These are phyloP conservation scores for Onychostruthus taczanowskii DNA, from an alignment of 2,113 vertebrate species.

Conservation along the genomic window DNA sequence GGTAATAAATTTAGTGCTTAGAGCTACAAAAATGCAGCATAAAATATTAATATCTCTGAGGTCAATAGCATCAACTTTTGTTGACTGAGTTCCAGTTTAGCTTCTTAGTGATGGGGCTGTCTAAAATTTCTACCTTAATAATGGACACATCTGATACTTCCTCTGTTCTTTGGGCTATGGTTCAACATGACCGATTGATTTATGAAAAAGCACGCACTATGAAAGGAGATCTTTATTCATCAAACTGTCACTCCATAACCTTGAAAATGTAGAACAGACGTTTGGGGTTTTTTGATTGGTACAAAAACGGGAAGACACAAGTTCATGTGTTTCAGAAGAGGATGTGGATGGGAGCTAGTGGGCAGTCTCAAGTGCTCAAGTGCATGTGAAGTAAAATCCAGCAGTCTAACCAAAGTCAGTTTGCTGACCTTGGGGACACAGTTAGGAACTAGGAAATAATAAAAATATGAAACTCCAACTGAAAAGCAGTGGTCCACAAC, in stretches of 20 bases:
- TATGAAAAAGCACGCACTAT: not conserved
- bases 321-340: not conserved
- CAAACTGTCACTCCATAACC: not conserved
- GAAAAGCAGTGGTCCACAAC: not conserved
- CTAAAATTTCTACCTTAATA: constrained; percentile 17
- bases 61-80: not conserved
- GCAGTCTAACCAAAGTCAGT: not conserved
- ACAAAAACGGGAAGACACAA: not conserved
- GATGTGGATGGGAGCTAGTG: not conserved
- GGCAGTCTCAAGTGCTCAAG: not conserved
- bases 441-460: not conserved
- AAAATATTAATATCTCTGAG: constrained; percentile 1
- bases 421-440: not conserved
- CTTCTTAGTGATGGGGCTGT: not conserved
- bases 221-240: not conserved
- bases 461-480: not conserved
- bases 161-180: not conserved
- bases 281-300: not conserved
- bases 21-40: not conserved
- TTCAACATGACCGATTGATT: constrained; percentile 1
- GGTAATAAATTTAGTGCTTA: constrained; percentile 13
- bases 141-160: constrained; percentile 32
- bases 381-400: not conserved
- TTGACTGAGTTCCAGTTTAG: not conserved
- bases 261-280: not conserved